phyloP scores from a whole-genome alignment of 2,113 vertebrate species.

The Trematocara zebra region DNA sequence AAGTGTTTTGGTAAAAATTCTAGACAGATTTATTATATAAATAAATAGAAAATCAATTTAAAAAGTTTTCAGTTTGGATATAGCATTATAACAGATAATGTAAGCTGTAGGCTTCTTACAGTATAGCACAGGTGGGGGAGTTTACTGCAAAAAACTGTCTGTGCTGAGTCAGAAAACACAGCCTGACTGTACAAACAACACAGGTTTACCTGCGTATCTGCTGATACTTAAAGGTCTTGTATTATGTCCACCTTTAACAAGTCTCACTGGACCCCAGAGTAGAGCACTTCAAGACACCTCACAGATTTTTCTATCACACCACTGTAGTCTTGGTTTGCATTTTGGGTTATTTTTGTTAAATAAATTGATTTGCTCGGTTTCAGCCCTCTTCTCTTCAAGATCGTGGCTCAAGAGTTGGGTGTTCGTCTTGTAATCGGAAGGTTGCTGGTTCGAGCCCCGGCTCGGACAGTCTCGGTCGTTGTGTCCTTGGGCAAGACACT shows the following conservation, averaged over 20 bases:
- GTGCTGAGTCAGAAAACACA: background rate
- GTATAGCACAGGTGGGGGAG: background rate
- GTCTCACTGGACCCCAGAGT: background rate
- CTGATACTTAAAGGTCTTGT: background rate
- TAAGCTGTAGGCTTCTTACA: background rate
- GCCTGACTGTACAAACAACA: background rate
- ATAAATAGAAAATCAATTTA: background rate
- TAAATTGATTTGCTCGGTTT: background rate
- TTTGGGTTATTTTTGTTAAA: background rate
- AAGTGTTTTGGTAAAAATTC: background rate
- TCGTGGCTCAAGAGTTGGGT: no score
- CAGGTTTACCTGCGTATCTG: background rate
- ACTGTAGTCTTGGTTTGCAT: background rate
- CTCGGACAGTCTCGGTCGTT: no score
- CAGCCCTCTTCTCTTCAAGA: background rate
- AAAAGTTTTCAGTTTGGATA: background rate
- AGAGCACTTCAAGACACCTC: background rate
- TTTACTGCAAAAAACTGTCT: background rate
- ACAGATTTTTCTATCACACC: background rate
- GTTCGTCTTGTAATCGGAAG: no score
- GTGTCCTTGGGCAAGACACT: no score
- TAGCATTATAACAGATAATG: background rate
- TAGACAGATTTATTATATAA: background rate
- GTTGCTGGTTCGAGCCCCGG: no score
- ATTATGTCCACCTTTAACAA: background rate